Percentiles rank a stretch among this genome's conserved stretches.
Conservation (phyloP, 2,113 vertebrate genomes). For the Ceyx margarethae region DNA sequence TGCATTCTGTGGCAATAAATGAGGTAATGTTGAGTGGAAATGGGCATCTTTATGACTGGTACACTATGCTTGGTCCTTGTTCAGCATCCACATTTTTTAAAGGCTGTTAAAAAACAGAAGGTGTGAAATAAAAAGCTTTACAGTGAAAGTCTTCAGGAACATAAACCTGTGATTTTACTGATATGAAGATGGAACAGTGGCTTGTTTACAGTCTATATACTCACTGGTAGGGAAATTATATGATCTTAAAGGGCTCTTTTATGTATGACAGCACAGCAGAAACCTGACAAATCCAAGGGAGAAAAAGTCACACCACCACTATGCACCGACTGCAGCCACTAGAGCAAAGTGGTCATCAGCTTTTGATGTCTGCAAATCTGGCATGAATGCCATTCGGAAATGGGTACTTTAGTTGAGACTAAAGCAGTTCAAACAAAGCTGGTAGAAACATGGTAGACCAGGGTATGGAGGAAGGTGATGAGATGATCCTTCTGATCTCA, state of each 20-base stretch:
- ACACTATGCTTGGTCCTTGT: not conserved
- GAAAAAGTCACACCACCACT: not conserved
- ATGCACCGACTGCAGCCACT: not conserved
- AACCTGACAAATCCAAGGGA: not conserved
- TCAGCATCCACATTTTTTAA: not conserved
- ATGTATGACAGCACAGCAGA: fast-evolving
- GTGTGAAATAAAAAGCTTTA: not conserved
- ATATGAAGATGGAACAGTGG: not conserved
- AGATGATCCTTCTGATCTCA: not conserved
- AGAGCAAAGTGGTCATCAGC: not conserved
- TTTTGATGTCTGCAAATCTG: not conserved
- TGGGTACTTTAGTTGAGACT: not conserved
- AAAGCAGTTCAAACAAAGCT: not conserved
- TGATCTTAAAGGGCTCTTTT: not conserved
- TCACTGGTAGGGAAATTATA: not conserved
- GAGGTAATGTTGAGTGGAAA: not conserved
- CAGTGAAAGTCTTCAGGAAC: not conserved
- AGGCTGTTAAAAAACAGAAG: not conserved
- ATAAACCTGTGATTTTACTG: not conserved
- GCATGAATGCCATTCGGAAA: not conserved
- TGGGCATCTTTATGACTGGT: not conserved
- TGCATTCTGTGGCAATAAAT: not conserved
- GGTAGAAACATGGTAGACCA: fast-evolving
- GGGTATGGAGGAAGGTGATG: not conserved
- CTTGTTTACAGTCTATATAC: not conserved